These are phyloP conservation scores for Amphilophus citrinellus DNA, from an alignment of 2,113 vertebrate species.

Conservation along the genomic window DNA sequence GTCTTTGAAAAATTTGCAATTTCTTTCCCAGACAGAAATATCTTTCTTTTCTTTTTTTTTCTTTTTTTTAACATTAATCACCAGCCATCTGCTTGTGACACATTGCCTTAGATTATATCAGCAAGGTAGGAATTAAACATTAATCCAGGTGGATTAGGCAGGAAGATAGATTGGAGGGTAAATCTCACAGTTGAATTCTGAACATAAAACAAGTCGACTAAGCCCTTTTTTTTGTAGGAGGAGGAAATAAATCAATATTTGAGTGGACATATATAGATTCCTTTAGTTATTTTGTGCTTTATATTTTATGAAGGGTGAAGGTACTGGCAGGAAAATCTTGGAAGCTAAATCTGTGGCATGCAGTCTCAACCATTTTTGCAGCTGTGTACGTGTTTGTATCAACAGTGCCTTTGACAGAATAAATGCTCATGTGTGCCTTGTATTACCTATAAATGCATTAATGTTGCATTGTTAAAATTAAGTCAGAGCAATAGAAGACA, in stretches of 20 bases:
- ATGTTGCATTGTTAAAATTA: background rate
- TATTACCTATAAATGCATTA: background rate
- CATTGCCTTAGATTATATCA: conserved; percentile 67
- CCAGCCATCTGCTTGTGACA: conserved; percentile 73
- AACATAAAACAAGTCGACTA: conserved; percentile 13
- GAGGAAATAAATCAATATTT: background rate
- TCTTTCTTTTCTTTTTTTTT: background rate
- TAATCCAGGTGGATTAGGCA: conserved; percentile 78
- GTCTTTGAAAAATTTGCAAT: background rate
- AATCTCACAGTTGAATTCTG: conserved; percentile 40
- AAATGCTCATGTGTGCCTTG: background rate
- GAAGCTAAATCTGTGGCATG: background rate
- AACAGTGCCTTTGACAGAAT: background rate
- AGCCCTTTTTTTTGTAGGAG: background rate
- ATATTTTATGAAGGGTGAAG: background rate
- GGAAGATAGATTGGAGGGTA: conserved; percentile 54
- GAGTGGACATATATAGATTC: background rate
- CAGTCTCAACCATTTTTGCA: background rate
- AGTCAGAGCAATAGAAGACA: conserved; percentile 11
- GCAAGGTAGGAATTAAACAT: conserved; percentile 65
- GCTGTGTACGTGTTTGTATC: background rate
- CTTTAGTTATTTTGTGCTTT: background rate
- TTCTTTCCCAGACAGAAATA: conserved; percentile 7
- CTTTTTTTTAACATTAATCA: conserved; percentile 40
- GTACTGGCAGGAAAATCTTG: background rate